These are phyloP conservation scores for Phoenicopterus ruber DNA, from an alignment of 2,113 vertebrate genomes.

Conservation along the genomic window DNA sequence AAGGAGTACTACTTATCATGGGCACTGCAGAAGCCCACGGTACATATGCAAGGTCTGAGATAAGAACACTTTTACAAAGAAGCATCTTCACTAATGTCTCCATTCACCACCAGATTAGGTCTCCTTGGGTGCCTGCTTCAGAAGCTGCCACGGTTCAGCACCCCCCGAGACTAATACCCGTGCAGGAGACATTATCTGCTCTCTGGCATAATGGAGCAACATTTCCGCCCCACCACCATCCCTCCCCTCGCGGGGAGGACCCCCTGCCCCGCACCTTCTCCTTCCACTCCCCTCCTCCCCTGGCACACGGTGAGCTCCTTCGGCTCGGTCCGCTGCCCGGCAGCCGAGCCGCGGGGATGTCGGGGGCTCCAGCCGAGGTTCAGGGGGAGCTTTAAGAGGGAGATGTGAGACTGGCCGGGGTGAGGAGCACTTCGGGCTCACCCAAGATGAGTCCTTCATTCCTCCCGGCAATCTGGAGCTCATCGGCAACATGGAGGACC, in stretches of 20 bases:
- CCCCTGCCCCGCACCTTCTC: not conserved
- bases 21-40: not conserved
- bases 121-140: constrained; percentile 18
- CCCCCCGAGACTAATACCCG: constrained; percentile 20
- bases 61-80: constrained; percentile 24
- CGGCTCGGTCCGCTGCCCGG: not conserved
- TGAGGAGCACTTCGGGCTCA: not conserved
- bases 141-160: constrained; percentile 2
- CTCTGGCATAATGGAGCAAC: not conserved
- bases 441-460: not conserved
- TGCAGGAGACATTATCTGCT: constrained; percentile 41
- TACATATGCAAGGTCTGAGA: constrained; percentile 46
- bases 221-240: not conserved
- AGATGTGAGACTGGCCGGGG: not conserved
- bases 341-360: not conserved
- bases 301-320: not conserved
- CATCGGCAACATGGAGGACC: rapidly evolving
- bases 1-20: constrained; percentile 17
- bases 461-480: not conserved
- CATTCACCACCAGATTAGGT: constrained; percentile 41
- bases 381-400: too few species aligned
- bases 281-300: not conserved
- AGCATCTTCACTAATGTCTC: constrained; percentile 31
- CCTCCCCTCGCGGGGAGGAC: not conserved
- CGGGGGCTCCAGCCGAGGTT: not conserved